Base-by-base conservation (phyloP, 2,888 invertebrate species). In the Diabrotica balteata region DNA sequence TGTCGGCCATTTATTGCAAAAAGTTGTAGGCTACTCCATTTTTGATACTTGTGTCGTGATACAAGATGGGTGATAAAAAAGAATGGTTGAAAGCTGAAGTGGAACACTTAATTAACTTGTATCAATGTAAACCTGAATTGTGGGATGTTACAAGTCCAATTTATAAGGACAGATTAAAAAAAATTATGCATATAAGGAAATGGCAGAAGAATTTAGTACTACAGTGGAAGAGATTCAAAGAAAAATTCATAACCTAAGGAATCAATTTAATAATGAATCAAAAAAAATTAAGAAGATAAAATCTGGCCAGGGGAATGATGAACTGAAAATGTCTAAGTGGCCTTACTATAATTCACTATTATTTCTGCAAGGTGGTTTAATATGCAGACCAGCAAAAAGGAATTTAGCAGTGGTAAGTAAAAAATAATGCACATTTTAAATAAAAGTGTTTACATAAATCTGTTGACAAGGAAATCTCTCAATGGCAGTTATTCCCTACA, bases 81-180 rank as follows among this genome's bases (percentile, higher is more conserved):
- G 47, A 65, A 32, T 65, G 65, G 70, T 32, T 68, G 50, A 70
- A 68, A 60, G 53, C 49, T 61, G 63, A 68, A 59, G 60, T 59
- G 50, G 63, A 67, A 0, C 64, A 64, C 6, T 50, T 67, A 50
- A 68, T 70, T 67, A 43, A 68, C 55, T 11, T 68, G 9, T 67
- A 68, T 49, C 58, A 60, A 11, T 49, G 9, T 59, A 70, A 70
- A 70, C 70, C 70, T 11, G 70, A 63, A 67, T 22, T 68, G n/a
- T 69, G 70, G 70, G 64, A 70, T 53, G 53, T 68, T 59, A 70
- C 51, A 69, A 63, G 67, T 44, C 54, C 84, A 83, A 80, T 82
- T 82, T 63, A 71, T 66, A 69, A 22, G 63, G 53, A 67, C 52
- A 61, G 58, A 42, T 50, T 52, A 9, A 50, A 66, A 44, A 59